Evolutionary conservation across 2,113 vertebrate genomes (phyloP), one percentile per base, ranked within the genome.

Genomic region (Misgurnus mizolepis): DNA sequence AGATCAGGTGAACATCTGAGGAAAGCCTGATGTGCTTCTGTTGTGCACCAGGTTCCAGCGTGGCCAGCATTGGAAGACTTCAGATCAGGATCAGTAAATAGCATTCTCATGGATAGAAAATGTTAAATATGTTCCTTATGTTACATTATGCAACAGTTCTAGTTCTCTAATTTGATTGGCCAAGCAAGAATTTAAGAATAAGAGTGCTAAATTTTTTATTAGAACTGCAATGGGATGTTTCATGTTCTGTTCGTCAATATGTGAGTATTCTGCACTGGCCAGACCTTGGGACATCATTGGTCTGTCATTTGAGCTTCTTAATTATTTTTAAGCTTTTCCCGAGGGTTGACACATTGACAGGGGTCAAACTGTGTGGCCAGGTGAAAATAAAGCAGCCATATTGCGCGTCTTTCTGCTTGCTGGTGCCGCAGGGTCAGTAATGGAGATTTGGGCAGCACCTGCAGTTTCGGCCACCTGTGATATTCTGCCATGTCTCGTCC

Each of bases 321-420:
- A 93, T 93, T 93, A 92, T 93, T 92, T 93, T 89, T 82, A 84
- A 89, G 89, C 89, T 90, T 89, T 90, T 92, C 89, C 85, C 90
- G 88, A 88, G 88, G 87, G 86, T 84, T 87, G 91, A 89, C 91
- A 89, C 89, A 56, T 82, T 87, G 88, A 86, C 88, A 89, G 90
- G 90, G 92, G 93, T 93, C 92, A 93, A 92, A 93, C 91, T 93
- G 91, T 92, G 91, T 91, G 92, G 89, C 90, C 91, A 91, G 89
- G 90, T 92, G 91, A 91, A 89, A 89, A 91, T 92, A 92, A 94
- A 91, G 87, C 89, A 85, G 87, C 92, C 93, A 93, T 94, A 93
- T 94, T 93, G 92, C 82, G 4, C 82, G 85, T 85, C 88, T 90
- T 85, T 89, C 86, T 81, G 73, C 85, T 81, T 83, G 85, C 56